phyloP scores from a whole-genome alignment of 2,888 invertebrate genomes.

The Labia minor region DNA sequence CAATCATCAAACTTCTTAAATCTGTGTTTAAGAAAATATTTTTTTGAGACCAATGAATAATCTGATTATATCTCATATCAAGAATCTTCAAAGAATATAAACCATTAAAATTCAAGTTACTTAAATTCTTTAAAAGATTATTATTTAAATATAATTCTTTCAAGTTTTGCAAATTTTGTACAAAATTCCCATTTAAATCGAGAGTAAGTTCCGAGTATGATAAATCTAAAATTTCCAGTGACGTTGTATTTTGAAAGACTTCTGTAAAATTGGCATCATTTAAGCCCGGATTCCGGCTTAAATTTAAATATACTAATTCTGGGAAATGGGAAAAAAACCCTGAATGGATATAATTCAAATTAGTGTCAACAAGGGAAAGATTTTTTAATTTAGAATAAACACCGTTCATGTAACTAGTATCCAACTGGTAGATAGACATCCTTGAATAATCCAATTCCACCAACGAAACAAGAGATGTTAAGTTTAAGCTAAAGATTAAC shows the following conservation, averaged over 20 bases:
- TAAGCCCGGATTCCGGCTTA: constrained; percentile 17
- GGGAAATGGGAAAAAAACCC: not conserved
- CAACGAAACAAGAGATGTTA: constrained; percentile 27
- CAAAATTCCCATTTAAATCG: constrained; percentile 34
- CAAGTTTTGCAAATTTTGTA: constrained; percentile 32
- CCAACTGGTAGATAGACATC: constrained; percentile 39
- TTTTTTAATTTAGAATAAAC: not conserved
- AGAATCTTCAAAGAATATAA: constrained; percentile 39
- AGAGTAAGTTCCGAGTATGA: constrained; percentile 36
- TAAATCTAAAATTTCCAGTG: constrained; percentile 36
- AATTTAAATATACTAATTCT: constrained; percentile 8
- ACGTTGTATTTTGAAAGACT: constrained; percentile 33
- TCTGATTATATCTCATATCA: constrained; percentile 46
- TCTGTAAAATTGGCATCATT: not conserved
- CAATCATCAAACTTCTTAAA: constrained; percentile 38
- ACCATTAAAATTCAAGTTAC: constrained; percentile 33
- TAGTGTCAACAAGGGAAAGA: constrained; percentile 14
- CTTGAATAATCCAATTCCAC: constrained; percentile 41
- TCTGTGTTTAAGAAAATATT: constrained; percentile 33
- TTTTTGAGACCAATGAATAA: constrained; percentile 31
- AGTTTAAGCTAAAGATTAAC: not conserved
- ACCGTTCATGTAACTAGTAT: not conserved
- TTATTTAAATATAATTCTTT: constrained; percentile 40
- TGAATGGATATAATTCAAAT: not conserved
- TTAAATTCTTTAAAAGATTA: constrained; percentile 23